Evolutionary conservation across 2,797 vertebrate genomes (phyloP), one percentile per base, ranked within the genome.

Genomic region (Lophotriccus pileatus): DNA sequence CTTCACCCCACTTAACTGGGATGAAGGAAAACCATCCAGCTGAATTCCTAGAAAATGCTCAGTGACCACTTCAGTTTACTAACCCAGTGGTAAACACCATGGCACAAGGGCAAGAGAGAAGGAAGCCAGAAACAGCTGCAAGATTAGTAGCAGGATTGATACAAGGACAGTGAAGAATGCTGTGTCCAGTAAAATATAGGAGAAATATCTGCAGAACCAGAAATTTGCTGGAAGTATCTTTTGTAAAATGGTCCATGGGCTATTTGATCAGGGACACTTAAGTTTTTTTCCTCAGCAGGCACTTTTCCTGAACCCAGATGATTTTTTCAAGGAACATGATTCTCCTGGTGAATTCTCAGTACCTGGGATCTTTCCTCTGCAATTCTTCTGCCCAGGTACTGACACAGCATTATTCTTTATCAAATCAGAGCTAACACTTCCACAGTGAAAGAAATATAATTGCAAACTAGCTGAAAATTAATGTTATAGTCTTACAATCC

Each of bases 381-480:
- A 56, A 18, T 55, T 73, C 44, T 79, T n/a, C 32, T 76, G 73
- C 47, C 27, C 74, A 92, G 83, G 83, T 95, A 76, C 89, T 96
- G 91, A 93, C 55, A 73, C 59, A 86, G 84, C 94, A 94, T 76
- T 91, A 82, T 93, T 94, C 91, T 90, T 94, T 88, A 95, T 92
- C 89, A 88, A 96, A 66, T 90, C 73, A 90, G 67, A 70, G 76
- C 77, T 94, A 91, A 88, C 69, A 76, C 63, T 89, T 90, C 63
- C 58, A 64, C 63, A 58, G 52, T 67, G 87, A 87, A 94, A 92
- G 87, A 82, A 94, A 94, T 84, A 91, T 94, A 96, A 93, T 95
- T 91, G 80, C 83, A 87, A 89, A 90, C 70, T 85, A 93, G 85
- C 73, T 94, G 89, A 93, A 96, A 94, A 96, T 94, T 94, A 94